Conservation (phyloP, 2,113 vertebrate genomes). For the Brachyhypopomus occidentalis region DNA sequence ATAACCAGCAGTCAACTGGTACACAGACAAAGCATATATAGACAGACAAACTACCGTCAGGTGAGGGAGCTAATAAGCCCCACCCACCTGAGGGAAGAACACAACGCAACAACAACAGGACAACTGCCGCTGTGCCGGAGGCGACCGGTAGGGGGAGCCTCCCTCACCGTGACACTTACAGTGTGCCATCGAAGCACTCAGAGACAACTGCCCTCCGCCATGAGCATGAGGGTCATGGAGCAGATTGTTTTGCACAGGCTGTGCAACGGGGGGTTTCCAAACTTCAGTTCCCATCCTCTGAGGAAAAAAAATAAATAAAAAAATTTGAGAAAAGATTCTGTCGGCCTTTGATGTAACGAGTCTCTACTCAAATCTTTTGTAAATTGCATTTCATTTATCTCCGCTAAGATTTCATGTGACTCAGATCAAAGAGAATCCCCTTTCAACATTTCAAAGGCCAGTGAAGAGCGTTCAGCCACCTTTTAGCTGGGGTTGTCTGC, state of each 20-base stretch:
- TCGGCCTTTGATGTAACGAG: background rate
- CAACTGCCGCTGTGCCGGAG: too few relatives aligned
- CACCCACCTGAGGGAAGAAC: too few relatives aligned
- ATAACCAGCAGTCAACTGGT: too few relatives aligned
- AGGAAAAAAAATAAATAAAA: background rate
- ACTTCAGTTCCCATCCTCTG: background rate
- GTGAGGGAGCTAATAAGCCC: too few relatives aligned
- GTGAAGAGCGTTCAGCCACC: background rate
- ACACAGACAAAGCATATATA: too few relatives aligned
- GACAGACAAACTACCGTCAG: too few relatives aligned
- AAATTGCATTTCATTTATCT: constrained; percentile 22
- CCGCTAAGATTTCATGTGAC: background rate
- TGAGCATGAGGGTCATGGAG: background rate
- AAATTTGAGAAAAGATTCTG: background rate
- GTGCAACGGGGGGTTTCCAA: constrained; percentile 3
- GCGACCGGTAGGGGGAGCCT: too few relatives aligned
- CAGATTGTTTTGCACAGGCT: background rate
- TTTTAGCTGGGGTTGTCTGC: background rate
- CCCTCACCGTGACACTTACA: too few relatives aligned
- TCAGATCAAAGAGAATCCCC: constrained; percentile 23
- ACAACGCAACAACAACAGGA: too few relatives aligned
- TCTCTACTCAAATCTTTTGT: background rate
- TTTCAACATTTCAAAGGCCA: constrained; percentile 29
- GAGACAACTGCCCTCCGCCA: constrained; percentile 1
- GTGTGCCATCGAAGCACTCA: background rate